Evolutionary conservation across 2,888 invertebrate genomes (phyloP), one percentile per base, ranked within the genome.

Genomic region (Clivina fossor): DNA sequence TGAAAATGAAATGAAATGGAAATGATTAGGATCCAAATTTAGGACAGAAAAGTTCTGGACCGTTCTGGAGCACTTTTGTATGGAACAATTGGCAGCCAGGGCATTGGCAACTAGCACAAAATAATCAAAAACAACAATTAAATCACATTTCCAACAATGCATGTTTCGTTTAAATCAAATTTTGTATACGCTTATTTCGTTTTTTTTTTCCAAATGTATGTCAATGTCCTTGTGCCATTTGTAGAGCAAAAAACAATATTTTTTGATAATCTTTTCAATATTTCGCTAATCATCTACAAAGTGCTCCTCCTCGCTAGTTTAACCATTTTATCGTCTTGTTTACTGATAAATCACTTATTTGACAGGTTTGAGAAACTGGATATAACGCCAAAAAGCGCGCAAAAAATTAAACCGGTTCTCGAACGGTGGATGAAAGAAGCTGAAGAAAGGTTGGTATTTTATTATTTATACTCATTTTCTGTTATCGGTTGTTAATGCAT

Each of bases 341-440:
- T 37, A 54, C 54, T 54, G 44, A 54, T 44, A 44, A 24, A 28
- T 44, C 18, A 44, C 33, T 35, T 30, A 22, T 55, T 46, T 55
- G 38, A 30, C 55, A 94, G 94, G 89, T 97, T 97, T 84, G 97
- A 97, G 81, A 97, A 97, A 81, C 82, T 97, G 80, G 97, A 97
- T 81, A 97, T 97, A 71, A 97, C 97, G 71, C 97, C 97, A 73
- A 96, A 97, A 82, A 96, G 96, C 82, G 97, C 97, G 70, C 94
- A 95, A 82, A 97, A 97, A 84, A 97, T 97, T 74, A 96, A 96
- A 78, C 97, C 97, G 65, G 97, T 97, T 68, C 83, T 97, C 73
- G 97, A 97, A 78, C 85, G 91, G 77, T 97, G 97, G 97, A 96
- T 97, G 95, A 90, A 90, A 76, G 96, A 97, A 78, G 96, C 96